Percentiles rank a stretch among this genome's conserved stretches.
Conservation (phyloP, 2,797 vertebrate species). For the Falco novaeseelandiae region DNA sequence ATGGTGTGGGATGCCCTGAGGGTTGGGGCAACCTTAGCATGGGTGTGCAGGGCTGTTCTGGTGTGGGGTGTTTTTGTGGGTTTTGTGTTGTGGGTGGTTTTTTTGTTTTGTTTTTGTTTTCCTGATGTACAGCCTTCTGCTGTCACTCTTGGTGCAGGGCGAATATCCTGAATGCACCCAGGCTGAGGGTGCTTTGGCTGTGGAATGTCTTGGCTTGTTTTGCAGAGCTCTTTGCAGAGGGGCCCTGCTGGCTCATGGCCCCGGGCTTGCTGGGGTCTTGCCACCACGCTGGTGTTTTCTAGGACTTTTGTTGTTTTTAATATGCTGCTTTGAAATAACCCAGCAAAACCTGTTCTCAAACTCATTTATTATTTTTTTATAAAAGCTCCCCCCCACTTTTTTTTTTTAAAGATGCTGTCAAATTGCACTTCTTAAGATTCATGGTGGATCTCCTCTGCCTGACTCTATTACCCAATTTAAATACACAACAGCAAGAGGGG, state of each 20-base stretch:
- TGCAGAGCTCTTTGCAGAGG: background rate
- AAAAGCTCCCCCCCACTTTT: background rate
- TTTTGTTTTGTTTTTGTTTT: background rate
- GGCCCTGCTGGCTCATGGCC: background rate
- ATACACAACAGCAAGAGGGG: constrained; percentile 64
- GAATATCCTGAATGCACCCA: background rate
- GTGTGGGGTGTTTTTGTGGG: background rate
- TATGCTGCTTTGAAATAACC: background rate
- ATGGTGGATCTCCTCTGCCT: constrained; percentile 49
- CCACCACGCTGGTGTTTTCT: background rate
- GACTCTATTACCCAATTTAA: constrained; percentile 72
- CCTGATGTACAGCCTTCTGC: background rate
- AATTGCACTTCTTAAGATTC: constrained; percentile 71
- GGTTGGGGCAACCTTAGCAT: background rate
- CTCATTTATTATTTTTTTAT: constrained; percentile 35
- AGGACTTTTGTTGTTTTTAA: background rate
- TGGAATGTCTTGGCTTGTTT: background rate
- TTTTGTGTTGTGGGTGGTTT: too few species aligned
- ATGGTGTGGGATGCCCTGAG: background rate
- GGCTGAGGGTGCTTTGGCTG: background rate
- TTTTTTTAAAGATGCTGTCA: constrained; percentile 27
- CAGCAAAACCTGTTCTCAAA: background rate
- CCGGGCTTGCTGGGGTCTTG: background rate
- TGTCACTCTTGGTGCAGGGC: background rate
- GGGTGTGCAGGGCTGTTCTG: background rate